Evolutionary conservation across 2,888 invertebrate species (phyloP), one percentile per base, ranked within the genome.

Genomic region (Papilio elwesi): DNA sequence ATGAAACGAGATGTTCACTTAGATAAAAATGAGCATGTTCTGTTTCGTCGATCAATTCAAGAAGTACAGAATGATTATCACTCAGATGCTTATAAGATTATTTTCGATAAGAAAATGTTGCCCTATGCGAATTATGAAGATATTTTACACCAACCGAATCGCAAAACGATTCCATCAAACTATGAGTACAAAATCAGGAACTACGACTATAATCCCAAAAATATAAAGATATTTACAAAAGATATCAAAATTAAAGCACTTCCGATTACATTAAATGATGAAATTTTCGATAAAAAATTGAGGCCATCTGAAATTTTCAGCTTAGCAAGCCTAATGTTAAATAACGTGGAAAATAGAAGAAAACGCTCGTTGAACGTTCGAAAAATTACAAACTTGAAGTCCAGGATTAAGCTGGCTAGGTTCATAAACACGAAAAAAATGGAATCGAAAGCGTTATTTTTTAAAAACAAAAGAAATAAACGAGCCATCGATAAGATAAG

Each of bases 401-500:
- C 78, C 4, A 88, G 87, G 74, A 81, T 86, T 1, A 88, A 85
- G 76, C 12, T 89, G 0, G 89, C 81, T 62, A 85, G 80, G 76
- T 89, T 79, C 74, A 71, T 91, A 0, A 90, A 91, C 49, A 87
- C 87, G 2, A 86, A 87, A 26, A 74, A 82, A 13, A 87, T 84
- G 83, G 70, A 82, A 0, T 79, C 76, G 8, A 89, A 86, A 59
- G 82, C 78, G 70, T 76, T 86, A 69, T 85, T 85, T 68, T 75
- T 83, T 0, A 87, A 85, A n/a, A 89, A 82, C 11, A 90, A 87
- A 48, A 85, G 91, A 52, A 83, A 75, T 75, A 93, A 92, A 76
- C 81, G 92, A 1, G 85, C 92, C 69, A 77, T 90, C 0, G 83
- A 86, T 64, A 90, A 90, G 78, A 88, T 92, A 73, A 83, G 87